Evolutionary conservation across 1,140 invertebrate species (phyloP), one percentile per base, ranked within the genome.

Genomic region (Trachelipus rathkii): DNA sequence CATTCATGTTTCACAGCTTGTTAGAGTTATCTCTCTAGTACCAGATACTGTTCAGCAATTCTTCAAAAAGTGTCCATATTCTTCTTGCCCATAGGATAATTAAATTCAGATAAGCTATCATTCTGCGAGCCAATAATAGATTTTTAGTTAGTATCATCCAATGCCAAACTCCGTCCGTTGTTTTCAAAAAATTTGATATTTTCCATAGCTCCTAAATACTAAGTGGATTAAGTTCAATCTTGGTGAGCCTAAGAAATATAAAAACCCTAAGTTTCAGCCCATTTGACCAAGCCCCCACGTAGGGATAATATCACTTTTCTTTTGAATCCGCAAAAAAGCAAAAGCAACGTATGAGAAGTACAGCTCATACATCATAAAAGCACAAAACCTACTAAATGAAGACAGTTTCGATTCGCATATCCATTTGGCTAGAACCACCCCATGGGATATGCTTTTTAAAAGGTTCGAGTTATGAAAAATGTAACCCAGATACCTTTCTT

Each of bases 21-120:
- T 68, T 7, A 75, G 33, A 23, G 67, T 15, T 44, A 75, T 15
- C 9, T 66, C 44, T 43, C 73, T 75, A 3, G 24, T 44, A 10
- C 73, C 73, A 19, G 66, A 3, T 67, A 23, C 73, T 75, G 73
- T 5, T 21, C 66, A 21, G n/a, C 73, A 75, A 5, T 11, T 44
- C 44, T 33, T 19, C 33, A 0, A 15, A 24, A 5, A 75, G 66
- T 13, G 45, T 75, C 73, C 73, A 75, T 0, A n/a, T 15, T 45
- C 66, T 19, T 43, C 73, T 46, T 13, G n/a, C 73, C 73, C 73
- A 75, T 75, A 5, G 73, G 73, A 68, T 69, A 75, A 21, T 75
- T 69, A 24, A 44, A 3, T 15, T 45, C 53, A 13, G 21, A n/a
- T 69, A 15, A 19, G n/a, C 21, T 9, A 43, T 19, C 53, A 75